These are phyloP conservation scores for Drosophila orena DNA, from an alignment of 1,140 invertebrate genomes.

Conservation along the genomic window DNA sequence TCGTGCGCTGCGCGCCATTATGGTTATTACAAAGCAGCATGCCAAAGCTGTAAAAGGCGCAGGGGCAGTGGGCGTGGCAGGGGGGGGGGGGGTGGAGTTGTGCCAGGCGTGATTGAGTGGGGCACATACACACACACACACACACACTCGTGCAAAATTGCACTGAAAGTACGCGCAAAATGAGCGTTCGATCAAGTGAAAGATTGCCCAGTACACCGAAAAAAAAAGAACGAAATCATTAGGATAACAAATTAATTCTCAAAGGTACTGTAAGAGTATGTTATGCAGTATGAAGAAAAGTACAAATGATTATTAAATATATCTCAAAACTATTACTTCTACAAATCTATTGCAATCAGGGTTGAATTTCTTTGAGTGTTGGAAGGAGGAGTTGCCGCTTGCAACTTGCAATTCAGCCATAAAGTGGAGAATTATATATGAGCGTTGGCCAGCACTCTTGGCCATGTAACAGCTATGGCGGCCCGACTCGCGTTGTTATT, in stretches of 20 bases:
- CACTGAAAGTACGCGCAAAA: slow-evolving; percentile 73
- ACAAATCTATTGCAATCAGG: no score
- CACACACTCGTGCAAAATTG: slow-evolving; percentile 53
- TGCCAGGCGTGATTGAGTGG: slow-evolving; percentile 63
- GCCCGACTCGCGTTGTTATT: slow-evolving; percentile 67
- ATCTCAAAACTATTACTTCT: no score
- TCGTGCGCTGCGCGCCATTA: slow-evolving; percentile 84
- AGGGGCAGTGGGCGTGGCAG: slow-evolving; percentile 6
- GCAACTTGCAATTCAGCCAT: slow-evolving; percentile 40
- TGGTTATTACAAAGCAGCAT: slow-evolving; percentile 79
- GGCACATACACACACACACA: slow-evolving; percentile 20
- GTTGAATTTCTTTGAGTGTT: not conserved
- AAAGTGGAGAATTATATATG: slow-evolving; percentile 70
- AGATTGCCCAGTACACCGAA: slow-evolving; percentile 32
- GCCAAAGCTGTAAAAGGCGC: slow-evolving; percentile 25
- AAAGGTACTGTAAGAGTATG: no score
- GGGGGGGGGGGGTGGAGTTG: not conserved
- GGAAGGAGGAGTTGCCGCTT: slow-evolving; percentile 17
- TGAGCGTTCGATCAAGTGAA: slow-evolving; percentile 72
- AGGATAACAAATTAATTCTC: not conserved
- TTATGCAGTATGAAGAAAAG: no score
- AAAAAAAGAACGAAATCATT: not conserved
- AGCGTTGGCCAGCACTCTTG: slow-evolving; percentile 28
- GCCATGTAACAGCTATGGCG: slow-evolving; percentile 76
- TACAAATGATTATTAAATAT: no score